Conservation (phyloP, 2,797 vertebrate species). For the Chrosomus eos region DNA sequence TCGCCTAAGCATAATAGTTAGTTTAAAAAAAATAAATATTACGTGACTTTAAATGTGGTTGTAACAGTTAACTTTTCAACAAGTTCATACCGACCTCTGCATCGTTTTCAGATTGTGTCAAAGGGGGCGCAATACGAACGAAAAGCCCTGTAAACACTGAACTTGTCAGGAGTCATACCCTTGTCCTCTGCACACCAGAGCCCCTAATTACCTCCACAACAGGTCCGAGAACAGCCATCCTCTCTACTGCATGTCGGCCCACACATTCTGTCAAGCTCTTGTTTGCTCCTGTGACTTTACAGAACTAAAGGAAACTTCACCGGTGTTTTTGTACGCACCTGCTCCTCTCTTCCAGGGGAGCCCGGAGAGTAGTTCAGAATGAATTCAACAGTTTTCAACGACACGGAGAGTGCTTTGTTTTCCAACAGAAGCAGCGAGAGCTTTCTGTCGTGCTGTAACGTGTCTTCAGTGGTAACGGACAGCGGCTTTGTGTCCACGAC, state of each 20-base stretch:
- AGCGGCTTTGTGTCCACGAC: conserved; percentile 81
- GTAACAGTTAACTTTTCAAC: background rate
- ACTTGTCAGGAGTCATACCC: conserved; percentile 19
- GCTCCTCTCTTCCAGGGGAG: conserved; percentile 18
- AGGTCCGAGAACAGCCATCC: background rate
- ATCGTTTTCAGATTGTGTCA: conserved; percentile 19
- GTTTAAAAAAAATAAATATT: background rate
- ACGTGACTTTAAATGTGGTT: background rate
- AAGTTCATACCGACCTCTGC: background rate
- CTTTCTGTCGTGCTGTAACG: conserved; percentile 84
- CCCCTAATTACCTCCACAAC: conserved; percentile 3
- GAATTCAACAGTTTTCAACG: conserved; percentile 82
- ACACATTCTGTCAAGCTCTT: background rate
- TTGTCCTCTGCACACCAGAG: conserved; percentile 13
- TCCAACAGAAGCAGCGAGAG: conserved; percentile 82
- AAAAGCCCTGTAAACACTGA: conserved; percentile 16
- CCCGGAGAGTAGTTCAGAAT: conserved; percentile 70
- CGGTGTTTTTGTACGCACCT: background rate
- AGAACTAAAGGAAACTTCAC: conserved; percentile 22
- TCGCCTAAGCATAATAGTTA: background rate
- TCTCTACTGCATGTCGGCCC: background rate
- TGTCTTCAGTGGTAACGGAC: conserved; percentile 89
- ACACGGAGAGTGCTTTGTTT: conserved; percentile 79
- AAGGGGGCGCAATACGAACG: conserved; percentile 50
- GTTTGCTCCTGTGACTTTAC: conserved; percentile 13